Conservation (phyloP, 1,140 invertebrate genomes). For the Drosophila kurseongensis region DNA sequence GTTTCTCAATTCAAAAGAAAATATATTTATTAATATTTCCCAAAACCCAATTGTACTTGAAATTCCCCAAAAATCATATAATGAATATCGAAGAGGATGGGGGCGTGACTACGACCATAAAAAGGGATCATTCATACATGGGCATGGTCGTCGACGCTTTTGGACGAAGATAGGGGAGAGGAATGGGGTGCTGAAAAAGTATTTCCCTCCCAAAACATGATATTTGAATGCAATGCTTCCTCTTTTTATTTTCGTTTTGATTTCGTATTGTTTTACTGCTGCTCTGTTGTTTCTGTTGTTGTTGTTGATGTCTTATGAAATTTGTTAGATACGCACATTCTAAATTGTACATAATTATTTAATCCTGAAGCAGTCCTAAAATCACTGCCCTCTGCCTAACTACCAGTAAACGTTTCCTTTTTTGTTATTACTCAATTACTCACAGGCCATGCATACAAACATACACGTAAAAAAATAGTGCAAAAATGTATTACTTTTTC, state of each 20-base stretch:
- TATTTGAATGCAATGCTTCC: conserved; percentile 27
- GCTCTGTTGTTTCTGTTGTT: conserved; percentile 24
- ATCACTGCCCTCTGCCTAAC: conserved; percentile 33
- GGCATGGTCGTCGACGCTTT: conserved; percentile 7
- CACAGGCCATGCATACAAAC: conserved; percentile 17
- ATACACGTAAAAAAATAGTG: conserved; percentile 47
- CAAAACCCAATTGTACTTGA: not conserved
- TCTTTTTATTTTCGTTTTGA: conserved; percentile 37
- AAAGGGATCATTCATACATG: conserved; percentile 31
- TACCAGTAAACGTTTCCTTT: conserved; percentile 24
- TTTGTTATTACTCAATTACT: conserved; percentile 16
- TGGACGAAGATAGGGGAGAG: too few species aligned
- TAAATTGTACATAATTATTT: conserved; percentile 36
- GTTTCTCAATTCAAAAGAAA: too few species aligned
- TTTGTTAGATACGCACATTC: conserved; percentile 32
- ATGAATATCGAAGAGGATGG: not conserved
- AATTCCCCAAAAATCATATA: not conserved
- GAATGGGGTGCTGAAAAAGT: not conserved
- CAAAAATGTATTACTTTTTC: conserved; percentile 21
- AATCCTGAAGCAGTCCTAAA: conserved; percentile 40
- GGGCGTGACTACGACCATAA: conserved; percentile 6
- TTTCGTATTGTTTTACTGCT: conserved; percentile 26
- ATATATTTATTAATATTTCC: too few species aligned
- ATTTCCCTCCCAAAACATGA: conserved; percentile 4
- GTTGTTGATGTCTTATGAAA: conserved; percentile 22